Percentiles rank a stretch among this genome's conserved stretches.
Evolutionary conservation across 92 coral and sea anemone genomes (phyloP).

Genomic region (Anthopleura xanthogrammica): DNA sequence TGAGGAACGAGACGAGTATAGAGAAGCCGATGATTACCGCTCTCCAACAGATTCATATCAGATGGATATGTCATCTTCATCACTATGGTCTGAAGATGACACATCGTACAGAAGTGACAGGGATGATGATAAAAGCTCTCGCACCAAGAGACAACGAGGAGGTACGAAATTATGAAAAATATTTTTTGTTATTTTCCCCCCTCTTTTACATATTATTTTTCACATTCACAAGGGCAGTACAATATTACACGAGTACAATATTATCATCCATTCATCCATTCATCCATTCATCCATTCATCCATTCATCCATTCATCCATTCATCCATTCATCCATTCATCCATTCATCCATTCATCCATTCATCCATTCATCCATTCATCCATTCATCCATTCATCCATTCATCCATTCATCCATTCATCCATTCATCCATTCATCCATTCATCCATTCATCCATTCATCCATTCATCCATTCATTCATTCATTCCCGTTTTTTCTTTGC

Average conservation of each 20-base stretch:
- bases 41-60: slow-evolving; percentile 26
- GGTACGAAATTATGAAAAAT: not conserved
- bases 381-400: too few species aligned
- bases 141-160: slow-evolving; percentile 1
- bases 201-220: not conserved
- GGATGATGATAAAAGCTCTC: not conserved
- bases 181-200: not conserved
- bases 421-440: too few species aligned
- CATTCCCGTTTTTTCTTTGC: not conserved
- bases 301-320: too few species aligned
- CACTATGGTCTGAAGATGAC: slow-evolving; percentile 17
- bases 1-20: not conserved
- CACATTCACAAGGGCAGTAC: not conserved
- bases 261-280: too few species aligned
- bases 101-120: not conserved
- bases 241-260: too few species aligned
- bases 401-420: too few species aligned
- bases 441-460: too few species aligned
- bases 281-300: too few species aligned
- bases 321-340: too few species aligned
- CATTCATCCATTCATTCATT: too few species aligned
- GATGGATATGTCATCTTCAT: slow-evolving; percentile 10
- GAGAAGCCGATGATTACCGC: slow-evolving; percentile 25
- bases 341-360: too few species aligned
- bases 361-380: too few species aligned